phyloP scores from a whole-genome alignment of 2,797 vertebrate genomes.

The Miichthys miiuy region DNA sequence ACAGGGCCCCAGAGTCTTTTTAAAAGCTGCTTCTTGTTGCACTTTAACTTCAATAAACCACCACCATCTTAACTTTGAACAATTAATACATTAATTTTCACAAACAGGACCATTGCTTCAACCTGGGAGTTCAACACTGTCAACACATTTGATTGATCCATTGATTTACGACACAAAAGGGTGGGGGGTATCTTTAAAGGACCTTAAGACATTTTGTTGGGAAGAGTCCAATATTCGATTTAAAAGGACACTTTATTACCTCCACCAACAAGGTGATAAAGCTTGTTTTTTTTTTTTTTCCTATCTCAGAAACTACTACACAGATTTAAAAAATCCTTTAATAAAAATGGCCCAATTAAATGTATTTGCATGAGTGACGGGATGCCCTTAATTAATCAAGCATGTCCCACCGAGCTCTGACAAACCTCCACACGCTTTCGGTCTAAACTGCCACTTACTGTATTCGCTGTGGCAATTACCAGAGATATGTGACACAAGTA shows the following conservation, averaged over 20 bases:
- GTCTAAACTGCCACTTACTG: neutral
- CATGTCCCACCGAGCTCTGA: neutral
- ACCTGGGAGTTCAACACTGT: too few relatives aligned
- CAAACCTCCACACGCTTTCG: neutral
- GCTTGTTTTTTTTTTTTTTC: neutral
- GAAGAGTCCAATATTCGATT: slow-evolving; percentile 2
- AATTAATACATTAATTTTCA: slow-evolving; percentile 17
- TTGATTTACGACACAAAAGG: slow-evolving; percentile 1
- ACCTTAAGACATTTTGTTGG: neutral
- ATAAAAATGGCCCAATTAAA: too few relatives aligned
- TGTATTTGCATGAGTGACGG: neutral
- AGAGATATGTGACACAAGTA: neutral
- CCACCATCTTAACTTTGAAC: slow-evolving; percentile 11
- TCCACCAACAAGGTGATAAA: neutral
- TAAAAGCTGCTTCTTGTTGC: slow-evolving; percentile 15
- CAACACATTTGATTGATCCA: neutral
- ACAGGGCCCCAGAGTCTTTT: slow-evolving; percentile 5
- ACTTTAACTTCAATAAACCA: slow-evolving; percentile 26
- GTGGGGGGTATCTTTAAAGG: neutral
- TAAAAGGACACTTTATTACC: neutral
- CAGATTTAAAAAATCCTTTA: slow-evolving; percentile 1
- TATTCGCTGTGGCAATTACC: neutral
- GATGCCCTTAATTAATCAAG: neutral
- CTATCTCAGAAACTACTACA: neutral
- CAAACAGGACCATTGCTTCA: neutral